Percentiles rank a stretch among this genome's conserved stretches.
Evolutionary conservation across 1,140 invertebrate genomes (phyloP).

Genomic region (Trichogramma pretiosum): DNA sequence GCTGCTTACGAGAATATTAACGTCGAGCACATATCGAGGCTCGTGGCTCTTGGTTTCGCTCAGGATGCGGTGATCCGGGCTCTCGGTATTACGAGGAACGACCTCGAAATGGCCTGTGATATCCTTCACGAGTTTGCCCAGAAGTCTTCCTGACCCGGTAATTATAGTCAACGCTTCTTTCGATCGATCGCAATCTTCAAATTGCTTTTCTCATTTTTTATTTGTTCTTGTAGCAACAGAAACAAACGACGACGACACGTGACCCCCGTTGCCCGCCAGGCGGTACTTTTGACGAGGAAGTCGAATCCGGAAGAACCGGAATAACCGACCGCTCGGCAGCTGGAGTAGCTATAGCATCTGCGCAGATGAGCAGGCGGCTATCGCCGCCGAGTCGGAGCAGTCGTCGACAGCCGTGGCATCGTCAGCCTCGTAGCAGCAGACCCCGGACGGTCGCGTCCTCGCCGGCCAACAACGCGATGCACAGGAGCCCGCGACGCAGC

Average conservation of each 20-base stretch:
- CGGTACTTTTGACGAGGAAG: constrained; percentile 26
- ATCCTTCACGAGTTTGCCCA: constrained; percentile 86
- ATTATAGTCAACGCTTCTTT: too few species aligned
- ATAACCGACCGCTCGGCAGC: constrained; percentile 5
- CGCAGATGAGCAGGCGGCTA: too few species aligned
- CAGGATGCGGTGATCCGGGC: constrained; percentile 84
- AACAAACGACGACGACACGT: constrained; percentile 23
- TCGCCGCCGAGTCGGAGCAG: too few species aligned
- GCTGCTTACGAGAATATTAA: constrained; percentile 79
- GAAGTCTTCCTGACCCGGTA: constrained; percentile 49
- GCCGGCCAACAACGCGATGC: too few species aligned
- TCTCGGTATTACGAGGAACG: constrained; percentile 81
- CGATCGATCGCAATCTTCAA: too few species aligned
- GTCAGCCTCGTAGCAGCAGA: too few species aligned
- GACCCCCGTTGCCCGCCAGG: constrained; percentile 27
- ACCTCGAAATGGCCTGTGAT: constrained; percentile 89
- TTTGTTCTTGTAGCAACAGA: constrained; percentile 14
- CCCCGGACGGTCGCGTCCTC: too few species aligned
- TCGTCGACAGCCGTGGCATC: too few species aligned
- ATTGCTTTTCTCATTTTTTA: too few species aligned
- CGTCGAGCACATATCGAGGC: constrained; percentile 77
- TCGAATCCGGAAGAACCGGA: constrained; percentile 14
- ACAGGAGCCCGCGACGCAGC: too few species aligned
- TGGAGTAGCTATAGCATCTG: too few species aligned
- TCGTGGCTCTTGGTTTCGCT: constrained; percentile 81